Percentiles rank a stretch among this genome's conserved stretches.
Conservation (phyloP, 2,888 invertebrate genomes). For the Bursaphelenchus okinawaensis region DNA sequence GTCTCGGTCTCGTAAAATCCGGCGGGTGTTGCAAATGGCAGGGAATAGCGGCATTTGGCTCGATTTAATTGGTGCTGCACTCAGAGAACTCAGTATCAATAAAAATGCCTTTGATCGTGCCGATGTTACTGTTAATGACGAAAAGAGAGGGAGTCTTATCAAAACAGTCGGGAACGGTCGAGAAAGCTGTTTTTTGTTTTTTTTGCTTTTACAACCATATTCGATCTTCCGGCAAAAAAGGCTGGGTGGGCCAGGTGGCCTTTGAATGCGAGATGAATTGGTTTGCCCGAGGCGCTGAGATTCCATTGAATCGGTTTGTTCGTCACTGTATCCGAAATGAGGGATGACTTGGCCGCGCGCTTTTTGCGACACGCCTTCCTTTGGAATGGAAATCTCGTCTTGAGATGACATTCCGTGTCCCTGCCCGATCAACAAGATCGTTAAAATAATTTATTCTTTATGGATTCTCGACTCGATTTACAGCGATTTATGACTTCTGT, state of each 20-base stretch:
- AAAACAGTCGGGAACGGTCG: not conserved
- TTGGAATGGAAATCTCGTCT: not conserved
- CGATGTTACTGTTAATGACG: not conserved
- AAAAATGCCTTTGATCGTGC: not conserved
- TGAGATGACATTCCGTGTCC: not conserved
- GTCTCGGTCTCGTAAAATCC: not conserved
- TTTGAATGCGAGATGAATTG: not conserved
- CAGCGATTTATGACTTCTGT: not conserved
- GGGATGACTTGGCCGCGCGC: slow-evolving; percentile 6
- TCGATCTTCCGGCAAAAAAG: not conserved
- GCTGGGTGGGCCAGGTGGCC: not conserved
- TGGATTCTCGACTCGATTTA: not conserved
- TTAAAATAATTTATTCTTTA: not conserved
- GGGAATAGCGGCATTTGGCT: not conserved
- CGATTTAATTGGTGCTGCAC: not conserved
- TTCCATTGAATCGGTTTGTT: not conserved
- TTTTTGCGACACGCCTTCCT: slow-evolving; percentile 1
- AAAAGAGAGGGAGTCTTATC: not conserved
- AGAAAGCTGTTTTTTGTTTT: not conserved
- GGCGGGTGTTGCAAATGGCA: not conserved
- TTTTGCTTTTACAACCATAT: not conserved
- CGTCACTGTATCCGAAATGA: slow-evolving; percentile 7
- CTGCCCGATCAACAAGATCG: not conserved
- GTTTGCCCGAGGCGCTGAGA: not conserved
- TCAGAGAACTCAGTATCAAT: not conserved